Evolutionary conservation across 1,140 invertebrate species (phyloP), one percentile per base, ranked within the genome.

Genomic region (Pseudomyrmex sp.): DNA sequence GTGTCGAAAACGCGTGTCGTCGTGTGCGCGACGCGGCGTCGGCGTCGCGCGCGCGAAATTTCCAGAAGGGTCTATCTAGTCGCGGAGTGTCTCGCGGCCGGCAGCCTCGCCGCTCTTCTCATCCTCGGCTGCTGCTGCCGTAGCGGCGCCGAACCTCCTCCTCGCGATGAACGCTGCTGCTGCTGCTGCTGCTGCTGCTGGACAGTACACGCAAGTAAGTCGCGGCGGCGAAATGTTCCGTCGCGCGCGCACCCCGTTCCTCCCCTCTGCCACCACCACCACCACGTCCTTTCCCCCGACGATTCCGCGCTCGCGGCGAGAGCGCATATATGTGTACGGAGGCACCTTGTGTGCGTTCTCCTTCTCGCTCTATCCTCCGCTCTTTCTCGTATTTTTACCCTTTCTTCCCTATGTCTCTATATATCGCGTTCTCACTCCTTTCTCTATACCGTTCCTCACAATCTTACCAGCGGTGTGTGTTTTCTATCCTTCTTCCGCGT

Each of bases 211-310:
- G 44, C 85, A 63, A 87, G 80, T 74, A 70, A 65, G 77, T 72
- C 66, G 52, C 88, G 85, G 84, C 54, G 73, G 46, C 72, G 76
- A 84, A 89, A 86, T 88, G 90, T 91, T 90, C 90, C 65, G 89
- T 88, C 86, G 88, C 85, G 70, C 83, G 74, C 68, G 85, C 84
- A 76, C 63, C 48, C 72, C 70, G 50, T 63, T 44, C 79, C 50
- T 83, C 63, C 50, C 66, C 35, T 35, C 50, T 13, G 50, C 50
- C 79, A 9, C 80, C 79, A 2, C 50, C 18, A 18, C 18, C 85
- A 44, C 79, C 72, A 62, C 73, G 18, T 69, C 70, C 70, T 69
- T 82, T 76, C 48, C 62, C 65, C 76, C 76, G 65, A 59, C 65
- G 63, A 69, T 65, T 69, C 65, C 35, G 76, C 75, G 65, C 56